These are phyloP conservation scores for Manis crassicaudata DNA, from an alignment of 2,797 vertebrate genomes.

Conservation along the genomic window DNA sequence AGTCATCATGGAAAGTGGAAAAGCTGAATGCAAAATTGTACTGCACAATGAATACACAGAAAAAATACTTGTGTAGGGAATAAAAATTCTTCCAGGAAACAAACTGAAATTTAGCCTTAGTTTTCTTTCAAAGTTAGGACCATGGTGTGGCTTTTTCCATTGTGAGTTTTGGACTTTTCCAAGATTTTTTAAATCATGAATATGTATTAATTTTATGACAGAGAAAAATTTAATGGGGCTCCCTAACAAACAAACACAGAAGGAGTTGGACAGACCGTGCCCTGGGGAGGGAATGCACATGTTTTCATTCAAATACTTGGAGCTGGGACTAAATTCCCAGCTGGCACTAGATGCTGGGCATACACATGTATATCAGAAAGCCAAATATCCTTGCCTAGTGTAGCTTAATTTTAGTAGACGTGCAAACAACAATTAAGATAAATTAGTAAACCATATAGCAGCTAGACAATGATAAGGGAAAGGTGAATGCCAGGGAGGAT, in stretches of 20 bases:
- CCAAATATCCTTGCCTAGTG: neutral
- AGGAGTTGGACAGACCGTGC: neutral
- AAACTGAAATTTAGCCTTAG: neutral
- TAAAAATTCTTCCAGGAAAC: neutral
- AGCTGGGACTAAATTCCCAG: neutral
- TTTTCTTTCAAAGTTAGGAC: neutral
- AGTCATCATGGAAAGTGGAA: neutral
- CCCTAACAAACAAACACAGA: neutral
- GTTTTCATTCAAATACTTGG: neutral
- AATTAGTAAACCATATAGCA: neutral
- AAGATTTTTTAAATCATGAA: neutral
- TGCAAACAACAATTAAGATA: neutral
- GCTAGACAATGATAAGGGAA: neutral
- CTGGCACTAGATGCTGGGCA: too few species aligned
- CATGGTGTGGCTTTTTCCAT: neutral
- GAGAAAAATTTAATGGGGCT: neutral
- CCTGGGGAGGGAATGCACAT: neutral
- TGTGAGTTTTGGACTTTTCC: neutral
- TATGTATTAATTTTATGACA: neutral
- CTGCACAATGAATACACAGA: neutral
- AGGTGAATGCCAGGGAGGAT: accelerated
- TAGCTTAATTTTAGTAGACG: neutral
- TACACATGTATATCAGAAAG: neutral
- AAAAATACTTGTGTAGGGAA: neutral
- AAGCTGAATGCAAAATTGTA: neutral